Conservation (phyloP, 2,888 invertebrate genomes). For the Agrotis exclamationis region DNA sequence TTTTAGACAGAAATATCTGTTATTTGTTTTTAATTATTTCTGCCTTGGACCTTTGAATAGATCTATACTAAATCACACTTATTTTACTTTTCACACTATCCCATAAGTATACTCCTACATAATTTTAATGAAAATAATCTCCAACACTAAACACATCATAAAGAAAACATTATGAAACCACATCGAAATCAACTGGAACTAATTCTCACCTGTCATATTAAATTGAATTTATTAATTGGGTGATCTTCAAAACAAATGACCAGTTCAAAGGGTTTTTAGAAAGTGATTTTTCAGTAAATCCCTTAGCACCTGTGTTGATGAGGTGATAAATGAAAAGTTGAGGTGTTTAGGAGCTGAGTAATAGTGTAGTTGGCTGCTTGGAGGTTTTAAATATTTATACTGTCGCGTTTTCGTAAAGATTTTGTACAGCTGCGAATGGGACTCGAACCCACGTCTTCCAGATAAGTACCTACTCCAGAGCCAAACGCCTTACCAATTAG, state of each 20-base stretch:
- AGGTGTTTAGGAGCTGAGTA: constrained; percentile 40
- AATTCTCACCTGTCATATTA: constrained; percentile 53
- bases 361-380: constrained; percentile 28
- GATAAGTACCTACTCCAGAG: no score
- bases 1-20: no score
- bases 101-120: constrained; percentile 16
- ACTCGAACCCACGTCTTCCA: no score
- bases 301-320: constrained; percentile 52
- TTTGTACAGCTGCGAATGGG: no score
- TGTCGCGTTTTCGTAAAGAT: no score
- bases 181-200: constrained; percentile 28
- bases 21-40: no score
- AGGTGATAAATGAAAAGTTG: constrained; percentile 39
- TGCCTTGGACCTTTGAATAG: neutral
- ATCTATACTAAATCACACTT: neutral
- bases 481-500: no score
- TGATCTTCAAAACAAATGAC: constrained; percentile 38
- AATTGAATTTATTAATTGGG: constrained; percentile 61
- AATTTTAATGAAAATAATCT: constrained; percentile 24
- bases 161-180: constrained; percentile 44
- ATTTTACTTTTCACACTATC: neutral
- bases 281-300: constrained; percentile 46
- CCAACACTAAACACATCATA: constrained; percentile 40
- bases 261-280: constrained; percentile 36
- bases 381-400: neutral